phyloP scores from a whole-genome alignment of 2,888 invertebrate species.

The Perizoma affinitatum region DNA sequence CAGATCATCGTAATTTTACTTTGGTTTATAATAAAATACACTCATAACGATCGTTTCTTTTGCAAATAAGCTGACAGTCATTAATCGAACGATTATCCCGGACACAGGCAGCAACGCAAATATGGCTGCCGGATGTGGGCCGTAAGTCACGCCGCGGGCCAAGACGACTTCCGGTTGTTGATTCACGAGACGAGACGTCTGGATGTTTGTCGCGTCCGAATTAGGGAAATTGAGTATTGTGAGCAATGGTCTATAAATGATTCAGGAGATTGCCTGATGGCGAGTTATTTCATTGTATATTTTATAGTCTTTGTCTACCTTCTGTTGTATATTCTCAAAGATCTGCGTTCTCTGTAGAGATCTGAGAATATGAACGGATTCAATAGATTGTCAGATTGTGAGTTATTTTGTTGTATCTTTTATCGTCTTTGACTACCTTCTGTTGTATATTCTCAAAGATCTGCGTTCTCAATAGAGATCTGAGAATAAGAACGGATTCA shows the following conservation, averaged over 20 bases:
- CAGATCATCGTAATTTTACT: too few species aligned
- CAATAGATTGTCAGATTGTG: neutral
- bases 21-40: neutral
- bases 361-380: conserved; percentile 1
- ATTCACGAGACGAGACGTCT: conserved; percentile 47
- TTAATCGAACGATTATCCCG: conserved; percentile 57
- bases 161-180: conserved; percentile 64
- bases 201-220: conserved; percentile 37
- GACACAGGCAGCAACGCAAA: conserved; percentile 72
- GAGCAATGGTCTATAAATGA: conserved; percentile 20
- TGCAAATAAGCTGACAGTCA: conserved; percentile 33
- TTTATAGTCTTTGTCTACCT: too few species aligned
- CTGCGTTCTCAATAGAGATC: too few species aligned
- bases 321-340: too few species aligned
- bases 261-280: neutral
- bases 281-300: too few species aligned
- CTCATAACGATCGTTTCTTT: conserved; percentile 1
- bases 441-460: too few species aligned
- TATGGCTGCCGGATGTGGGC: conserved; percentile 76
- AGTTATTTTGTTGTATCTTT: too few species aligned
- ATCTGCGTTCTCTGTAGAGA: too few species aligned
- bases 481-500: conserved; percentile 2
- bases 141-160: conserved; percentile 79
- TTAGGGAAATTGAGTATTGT: conserved; percentile 35
- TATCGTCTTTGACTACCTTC: too few species aligned